Evolutionary conservation across 2,888 invertebrate genomes (phyloP).

Genomic region (Agonopterix alstromeriana): DNA sequence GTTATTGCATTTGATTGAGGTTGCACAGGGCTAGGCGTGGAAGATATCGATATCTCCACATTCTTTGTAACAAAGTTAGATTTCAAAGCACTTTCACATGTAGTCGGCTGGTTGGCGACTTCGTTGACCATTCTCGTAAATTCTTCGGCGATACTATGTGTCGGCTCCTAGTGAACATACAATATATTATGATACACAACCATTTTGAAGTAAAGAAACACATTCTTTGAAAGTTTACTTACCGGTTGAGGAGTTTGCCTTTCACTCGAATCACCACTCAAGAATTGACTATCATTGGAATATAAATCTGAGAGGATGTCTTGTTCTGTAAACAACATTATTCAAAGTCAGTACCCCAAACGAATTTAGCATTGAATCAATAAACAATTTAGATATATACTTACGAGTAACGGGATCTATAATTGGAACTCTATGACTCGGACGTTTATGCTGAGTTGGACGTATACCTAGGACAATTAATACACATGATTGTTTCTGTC

Average conservation of each 20-base stretch:
- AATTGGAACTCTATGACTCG: conserved; percentile 51
- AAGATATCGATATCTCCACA: conserved; percentile 39
- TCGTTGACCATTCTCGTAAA: conserved; percentile 68
- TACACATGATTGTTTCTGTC: too few relatives aligned
- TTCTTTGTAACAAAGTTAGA: conserved; percentile 39
- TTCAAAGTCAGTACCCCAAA: too few relatives aligned
- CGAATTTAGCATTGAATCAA: background rate
- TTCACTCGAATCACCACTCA: conserved; percentile 65
- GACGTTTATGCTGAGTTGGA: conserved; percentile 39
- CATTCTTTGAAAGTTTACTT: conserved; percentile 23
- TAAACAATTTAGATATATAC: conserved; percentile 21
- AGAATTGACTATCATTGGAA: conserved; percentile 49
- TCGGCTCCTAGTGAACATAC: conserved; percentile 32
- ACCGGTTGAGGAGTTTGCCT: conserved; percentile 73
- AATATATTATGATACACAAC: background rate
- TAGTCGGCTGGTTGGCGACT: conserved; percentile 55
- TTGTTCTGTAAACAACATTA: conserved; percentile 46
- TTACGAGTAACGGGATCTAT: conserved; percentile 61
- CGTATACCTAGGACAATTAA: conserved; percentile 25
- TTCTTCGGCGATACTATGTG: conserved; percentile 60
- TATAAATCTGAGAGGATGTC: conserved; percentile 67
- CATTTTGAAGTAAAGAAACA: background rate
- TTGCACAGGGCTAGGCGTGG: conserved; percentile 42
- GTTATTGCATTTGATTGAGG: conserved; percentile 58
- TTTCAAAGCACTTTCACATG: conserved; percentile 41